Evolutionary conservation across 2,888 invertebrate genomes (phyloP), one percentile per base, ranked within the genome.

Genomic region (Mimumesa dahlbomi): DNA sequence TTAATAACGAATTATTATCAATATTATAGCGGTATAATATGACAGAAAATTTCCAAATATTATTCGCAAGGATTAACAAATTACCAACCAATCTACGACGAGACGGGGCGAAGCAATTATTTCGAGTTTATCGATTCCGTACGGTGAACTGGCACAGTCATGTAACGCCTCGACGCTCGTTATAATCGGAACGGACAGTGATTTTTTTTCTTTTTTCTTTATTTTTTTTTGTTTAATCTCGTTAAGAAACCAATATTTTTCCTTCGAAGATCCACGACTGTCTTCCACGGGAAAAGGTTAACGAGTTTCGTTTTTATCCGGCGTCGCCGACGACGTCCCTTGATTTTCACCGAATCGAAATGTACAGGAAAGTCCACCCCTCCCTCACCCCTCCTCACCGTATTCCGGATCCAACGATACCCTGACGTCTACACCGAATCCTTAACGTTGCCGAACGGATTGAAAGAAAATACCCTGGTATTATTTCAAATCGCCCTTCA

Each of bases 391-490:
- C 66, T 68, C 7, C 25, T 25, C 25, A 7, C 25, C 7, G 4
- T 3, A 25, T 25, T 25, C 25, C 25, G 4, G 25, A 25, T 25
- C 7, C 25, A n/a, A 5, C 25, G 25, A 25, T 25, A 5, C 25
- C 7, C 25, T 7, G 25, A 3, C 25, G 31, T 25, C 9, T 18
- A 4, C 16, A 58, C 52, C 59, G 68, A 71, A 70, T 67, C 56
- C 75, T 73, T 81, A 84, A 79, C 82, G 75, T 80, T 79, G 82
- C 68, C 76, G 74, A 73, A 75, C 75, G 78, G 83, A 88, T 88
- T 84, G 84, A 87, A 88, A 85, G 87, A 88, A 88, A 88, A 88
- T 85, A 88, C 77, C 71, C 57, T 52, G 69, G 71, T 80, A 85
- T 87, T 88, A 87, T 87, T 86, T 84, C 84, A 85, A 83, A 81